Evolutionary conservation across 2,113 vertebrate genomes (phyloP).

Genomic region (Limanda limanda): DNA sequence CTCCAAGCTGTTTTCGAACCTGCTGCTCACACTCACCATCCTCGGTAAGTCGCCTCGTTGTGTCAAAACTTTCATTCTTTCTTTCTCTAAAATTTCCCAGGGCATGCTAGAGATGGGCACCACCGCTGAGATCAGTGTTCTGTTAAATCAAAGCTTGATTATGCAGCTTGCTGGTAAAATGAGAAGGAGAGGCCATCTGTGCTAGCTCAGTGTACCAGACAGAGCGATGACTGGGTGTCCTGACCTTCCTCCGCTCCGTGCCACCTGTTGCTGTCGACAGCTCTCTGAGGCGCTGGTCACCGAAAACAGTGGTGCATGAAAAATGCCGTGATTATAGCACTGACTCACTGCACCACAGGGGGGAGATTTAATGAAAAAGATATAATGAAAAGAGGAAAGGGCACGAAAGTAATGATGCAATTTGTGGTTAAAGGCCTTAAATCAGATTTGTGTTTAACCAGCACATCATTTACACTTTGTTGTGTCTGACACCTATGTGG

Average conservation of each 20-base stretch:
- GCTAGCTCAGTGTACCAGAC: slow-evolving; percentile 41
- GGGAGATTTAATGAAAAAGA: slow-evolving; percentile 25
- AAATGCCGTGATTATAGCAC: slow-evolving; percentile 30
- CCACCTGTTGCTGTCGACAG: slow-evolving; percentile 66
- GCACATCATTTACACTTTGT: slow-evolving; percentile 5
- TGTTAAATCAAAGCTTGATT: slow-evolving; percentile 29
- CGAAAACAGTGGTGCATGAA: slow-evolving; percentile 39
- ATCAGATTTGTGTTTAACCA: slow-evolving; percentile 16
- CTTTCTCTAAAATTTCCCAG: neutral
- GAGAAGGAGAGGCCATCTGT: slow-evolving; percentile 65
- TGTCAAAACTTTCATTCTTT: neutral
- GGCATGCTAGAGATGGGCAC: neutral
- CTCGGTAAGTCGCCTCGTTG: slow-evolving; percentile 84
- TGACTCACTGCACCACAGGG: slow-evolving; percentile 12
- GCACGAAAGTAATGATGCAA: slow-evolving; percentile 1
- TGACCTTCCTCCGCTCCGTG: slow-evolving; percentile 59
- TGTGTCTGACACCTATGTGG: neutral
- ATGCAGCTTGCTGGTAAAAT: slow-evolving; percentile 19
- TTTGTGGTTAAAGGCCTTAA: neutral
- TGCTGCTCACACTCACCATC: slow-evolving; percentile 95
- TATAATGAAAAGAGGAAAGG: slow-evolving; percentile 43
- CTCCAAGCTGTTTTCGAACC: slow-evolving; percentile 90
- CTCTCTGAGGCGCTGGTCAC: slow-evolving; percentile 36
- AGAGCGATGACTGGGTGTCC: slow-evolving; percentile 56
- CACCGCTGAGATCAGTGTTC: slow-evolving; percentile 20